Percentiles rank a stretch among this genome's conserved stretches.
phyloP scores from a whole-genome alignment of 2,888 invertebrate species.

The Ormyrus thymus region DNA sequence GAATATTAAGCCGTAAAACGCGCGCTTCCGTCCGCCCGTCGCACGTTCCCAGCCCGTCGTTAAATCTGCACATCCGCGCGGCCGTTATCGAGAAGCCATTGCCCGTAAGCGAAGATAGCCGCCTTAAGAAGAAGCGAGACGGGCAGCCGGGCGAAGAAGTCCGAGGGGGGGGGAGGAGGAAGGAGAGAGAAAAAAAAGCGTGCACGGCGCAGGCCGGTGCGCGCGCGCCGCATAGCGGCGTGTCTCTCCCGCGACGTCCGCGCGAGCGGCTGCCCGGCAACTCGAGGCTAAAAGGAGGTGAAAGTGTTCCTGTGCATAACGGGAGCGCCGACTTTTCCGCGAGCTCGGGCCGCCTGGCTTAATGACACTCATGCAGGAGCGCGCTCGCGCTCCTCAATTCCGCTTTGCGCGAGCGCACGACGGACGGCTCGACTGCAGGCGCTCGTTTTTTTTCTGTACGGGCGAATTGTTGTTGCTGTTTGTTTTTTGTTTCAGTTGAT shows the following conservation, averaged over 20 bases:
- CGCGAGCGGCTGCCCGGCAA: constrained; percentile 24
- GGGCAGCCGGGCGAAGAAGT: neutral
- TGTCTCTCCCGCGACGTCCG: neutral
- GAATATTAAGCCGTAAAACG: too few relatives aligned
- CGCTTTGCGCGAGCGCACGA: neutral
- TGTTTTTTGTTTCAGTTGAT: neutral
- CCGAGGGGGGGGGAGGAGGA: neutral
- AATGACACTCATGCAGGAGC: neutral
- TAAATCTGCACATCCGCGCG: too few relatives aligned
- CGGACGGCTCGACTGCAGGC: constrained; percentile 8
- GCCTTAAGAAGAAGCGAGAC: too few relatives aligned
- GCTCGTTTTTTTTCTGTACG: neutral
- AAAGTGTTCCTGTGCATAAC: constrained; percentile 72
- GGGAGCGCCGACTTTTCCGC: constrained; percentile 68
- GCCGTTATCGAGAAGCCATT: too few relatives aligned
- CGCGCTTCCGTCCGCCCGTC: too few relatives aligned
- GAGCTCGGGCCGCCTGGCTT: constrained; percentile 4
- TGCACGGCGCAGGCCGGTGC: neutral
- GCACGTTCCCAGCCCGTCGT: too few relatives aligned
- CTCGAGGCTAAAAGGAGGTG: constrained; percentile 69
- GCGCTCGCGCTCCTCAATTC: neutral
- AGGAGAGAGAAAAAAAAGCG: neutral
- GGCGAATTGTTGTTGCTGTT: neutral
- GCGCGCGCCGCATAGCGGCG: too few relatives aligned
- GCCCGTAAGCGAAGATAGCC: too few relatives aligned